Evolutionary conservation across 2,888 invertebrate species (phyloP), one percentile per base, ranked within the genome.

Genomic region (Chloroclysta siterata): DNA sequence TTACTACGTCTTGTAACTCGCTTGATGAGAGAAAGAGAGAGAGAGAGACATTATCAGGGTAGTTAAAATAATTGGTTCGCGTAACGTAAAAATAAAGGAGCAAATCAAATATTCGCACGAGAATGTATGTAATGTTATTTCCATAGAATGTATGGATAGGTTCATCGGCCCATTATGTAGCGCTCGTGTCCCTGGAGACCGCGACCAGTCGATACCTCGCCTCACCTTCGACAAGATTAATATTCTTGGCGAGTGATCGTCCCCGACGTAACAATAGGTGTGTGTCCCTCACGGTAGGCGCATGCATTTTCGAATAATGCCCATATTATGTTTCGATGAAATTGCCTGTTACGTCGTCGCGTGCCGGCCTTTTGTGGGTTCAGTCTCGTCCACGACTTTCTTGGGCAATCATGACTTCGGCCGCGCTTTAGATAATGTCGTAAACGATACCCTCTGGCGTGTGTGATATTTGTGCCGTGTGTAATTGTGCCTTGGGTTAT

Each of bases 301-400:
- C 89, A 87, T 90, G 90, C 88, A 90, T 92, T 90, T 89, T 85
- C 86, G 86, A 85, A 89, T 91, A 93, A 92, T 90, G 85, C 87
- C 92, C 91, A 90, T 93, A 90, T 88, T 88, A 90, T 88, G 90
- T 85, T 89, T 80, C 86, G 86, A 90, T 89, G 84, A 88, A 87
- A 90, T 90, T 86, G 89, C 81, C 84, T 85, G 77, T 79, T 83
- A 78, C 81, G 78, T 84, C 79, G 83, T 85, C 79, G 83, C 87
- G 84, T 82, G 87, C 73, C 74, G 75, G 78, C 82, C 84, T 84
- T 78, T 77, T 70, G 71, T 70, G 80, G 56, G 79, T 83, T 82
- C 84, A 89, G 90, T 91, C 81, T 83, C 80, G 81, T 75, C 79
- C 79, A 78, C 78, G 85, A 74, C 89, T 88, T 87, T 87, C 87